Percentiles rank a stretch among this genome's conserved stretches.
phyloP scores from a whole-genome alignment of 2,888 invertebrate species.

The Chouioia cunea region DNA sequence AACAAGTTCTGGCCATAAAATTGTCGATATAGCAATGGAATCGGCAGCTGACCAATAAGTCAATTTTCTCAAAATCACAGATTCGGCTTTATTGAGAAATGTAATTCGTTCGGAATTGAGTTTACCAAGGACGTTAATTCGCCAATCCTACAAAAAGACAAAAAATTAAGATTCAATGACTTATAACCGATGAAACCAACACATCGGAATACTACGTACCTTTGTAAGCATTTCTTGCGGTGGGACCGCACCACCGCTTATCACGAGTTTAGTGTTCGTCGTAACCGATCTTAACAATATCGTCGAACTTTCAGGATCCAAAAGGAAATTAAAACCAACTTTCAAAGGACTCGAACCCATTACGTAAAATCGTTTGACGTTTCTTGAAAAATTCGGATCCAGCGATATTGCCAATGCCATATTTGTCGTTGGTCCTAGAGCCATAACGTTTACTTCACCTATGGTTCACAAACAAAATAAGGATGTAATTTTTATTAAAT shows the following conservation, averaged over 20 bases:
- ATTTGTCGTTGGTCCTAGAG: constrained; percentile 72
- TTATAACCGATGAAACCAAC: neutral
- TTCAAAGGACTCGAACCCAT: constrained; percentile 64
- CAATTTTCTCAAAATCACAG: constrained; percentile 36
- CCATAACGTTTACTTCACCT: constrained; percentile 64
- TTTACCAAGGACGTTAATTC: constrained; percentile 68
- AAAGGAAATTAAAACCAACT: constrained; percentile 74
- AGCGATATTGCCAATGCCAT: constrained; percentile 70
- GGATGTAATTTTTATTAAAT: neutral
- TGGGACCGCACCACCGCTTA: constrained; percentile 3
- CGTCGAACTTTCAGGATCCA: constrained; percentile 73
- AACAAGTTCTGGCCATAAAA: constrained; percentile 8
- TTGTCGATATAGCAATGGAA: constrained; percentile 11
- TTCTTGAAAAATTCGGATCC: constrained; percentile 59
- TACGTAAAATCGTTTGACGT: constrained; percentile 59
- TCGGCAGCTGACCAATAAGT: constrained; percentile 50
- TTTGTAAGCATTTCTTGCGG: constrained; percentile 26
- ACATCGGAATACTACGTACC: neutral
- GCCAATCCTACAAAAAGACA: constrained; percentile 70
- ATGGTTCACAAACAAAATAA: constrained; percentile 40
- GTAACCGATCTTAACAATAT: constrained; percentile 68
- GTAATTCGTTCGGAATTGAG: constrained; percentile 65
- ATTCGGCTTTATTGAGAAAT: constrained; percentile 71
- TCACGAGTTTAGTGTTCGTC: neutral
- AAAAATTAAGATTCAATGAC: constrained; percentile 2